Evolutionary conservation across 1,140 invertebrate species (phyloP).

Genomic region (Bombus cullumanus): DNA sequence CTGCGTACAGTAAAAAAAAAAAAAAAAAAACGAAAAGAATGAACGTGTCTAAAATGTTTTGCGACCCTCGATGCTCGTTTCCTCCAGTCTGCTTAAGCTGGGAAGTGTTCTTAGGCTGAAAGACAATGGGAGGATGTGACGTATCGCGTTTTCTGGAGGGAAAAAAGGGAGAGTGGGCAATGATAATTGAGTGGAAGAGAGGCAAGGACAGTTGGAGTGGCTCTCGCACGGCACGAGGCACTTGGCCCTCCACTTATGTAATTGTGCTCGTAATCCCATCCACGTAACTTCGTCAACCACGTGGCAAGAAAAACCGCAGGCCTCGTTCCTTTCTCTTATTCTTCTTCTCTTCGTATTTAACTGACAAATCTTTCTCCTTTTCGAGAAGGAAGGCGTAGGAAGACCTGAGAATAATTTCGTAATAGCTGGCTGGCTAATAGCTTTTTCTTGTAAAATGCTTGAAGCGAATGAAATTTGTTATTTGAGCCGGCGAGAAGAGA

Average conservation of each 20-base stretch:
- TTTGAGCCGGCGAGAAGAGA: not conserved
- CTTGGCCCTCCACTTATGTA: slow-evolving; percentile 58
- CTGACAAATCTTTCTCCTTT: not conserved
- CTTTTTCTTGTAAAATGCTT: not conserved
- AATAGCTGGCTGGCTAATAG: not conserved
- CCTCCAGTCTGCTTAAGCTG: not conserved
- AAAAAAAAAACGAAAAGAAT: not conserved
- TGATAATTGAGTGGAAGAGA: slow-evolving; percentile 44
- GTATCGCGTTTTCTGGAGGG: slow-evolving; percentile 49
- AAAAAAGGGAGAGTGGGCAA: slow-evolving; percentile 25
- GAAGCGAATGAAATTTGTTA: not conserved
- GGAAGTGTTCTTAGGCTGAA: slow-evolving; percentile 18
- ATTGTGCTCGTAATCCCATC: slow-evolving; percentile 64
- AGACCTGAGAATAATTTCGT: not conserved
- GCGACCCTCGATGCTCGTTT: slow-evolving; percentile 18
- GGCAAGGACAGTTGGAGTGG: slow-evolving; percentile 46
- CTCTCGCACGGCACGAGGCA: slow-evolving; percentile 53
- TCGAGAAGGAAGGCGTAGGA: not conserved
- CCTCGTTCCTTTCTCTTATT: not conserved
- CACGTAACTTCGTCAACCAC: slow-evolving; percentile 55
- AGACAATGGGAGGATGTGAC: slow-evolving; percentile 58
- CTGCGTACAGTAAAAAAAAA: too few species aligned
- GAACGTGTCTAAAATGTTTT: not conserved
- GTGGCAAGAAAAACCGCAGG: slow-evolving; percentile 40
- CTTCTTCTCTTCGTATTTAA: not conserved